Evolutionary conservation across 2,888 invertebrate species (phyloP), one percentile per base, ranked within the genome.

Genomic region (Micoletzkya japonica): DNA sequence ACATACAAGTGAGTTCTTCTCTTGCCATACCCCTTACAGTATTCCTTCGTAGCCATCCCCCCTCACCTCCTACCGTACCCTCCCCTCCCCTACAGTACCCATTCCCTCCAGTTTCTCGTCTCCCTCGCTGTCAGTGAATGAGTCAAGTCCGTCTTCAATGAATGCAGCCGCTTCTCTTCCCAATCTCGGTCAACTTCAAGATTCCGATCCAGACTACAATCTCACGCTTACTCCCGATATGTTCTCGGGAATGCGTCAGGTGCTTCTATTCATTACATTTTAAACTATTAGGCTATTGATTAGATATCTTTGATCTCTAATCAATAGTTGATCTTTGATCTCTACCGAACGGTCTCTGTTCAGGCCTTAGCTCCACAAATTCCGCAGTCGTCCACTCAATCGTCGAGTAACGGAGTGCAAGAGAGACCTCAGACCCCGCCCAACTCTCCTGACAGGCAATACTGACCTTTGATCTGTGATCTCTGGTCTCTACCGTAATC

Each of bases 141-240:
- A 28, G 44, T 26, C 44, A 17, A 54, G 26, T 24, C 50, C 59
- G 4, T 50, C 69, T 36, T 52, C 69, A 1, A 58, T 59, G 59
- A 58, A 59, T 52, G 37, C 49, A 1, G 76, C 78, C 0, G 71
- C 75, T 0, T 78, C 78, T 28, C 77, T 80, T 76, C 79, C 79
- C 28, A 80, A 80, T 58, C 70, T 80, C 4, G 78, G 76, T 30
- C 74, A 72, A 28, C 57, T 58, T 2, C 68, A 57, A 24, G 68
- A n/a, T 67, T 80, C 79, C 24, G 83, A 83, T 66, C 82, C 82
- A 4, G 82, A 83, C 58, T 83, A 83, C 69, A 83, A 83, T 70
- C 73, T 81, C 63, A 83, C 83, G 2, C 78, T 83, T 24, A 83
- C 83, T 7, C 81, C 82, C 30, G 81, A 81, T 34, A 83, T 79